These are phyloP conservation scores for Smutsia gigantea DNA, from an alignment of 2,797 vertebrate genomes.

Conservation along the genomic window DNA sequence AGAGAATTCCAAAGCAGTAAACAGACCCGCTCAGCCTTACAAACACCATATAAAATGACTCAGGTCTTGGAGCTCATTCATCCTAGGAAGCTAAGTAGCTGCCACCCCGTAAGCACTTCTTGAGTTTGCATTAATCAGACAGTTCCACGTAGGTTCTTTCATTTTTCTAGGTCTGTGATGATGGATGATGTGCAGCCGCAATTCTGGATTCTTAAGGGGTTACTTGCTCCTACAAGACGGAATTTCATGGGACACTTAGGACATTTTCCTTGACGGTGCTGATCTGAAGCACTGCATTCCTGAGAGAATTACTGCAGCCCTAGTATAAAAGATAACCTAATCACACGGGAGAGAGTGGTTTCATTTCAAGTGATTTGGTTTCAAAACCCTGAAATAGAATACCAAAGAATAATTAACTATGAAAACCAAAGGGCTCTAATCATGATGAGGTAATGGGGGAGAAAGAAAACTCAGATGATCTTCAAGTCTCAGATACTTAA, in stretches of 20 bases:
- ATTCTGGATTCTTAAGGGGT: slow-evolving; percentile 46
- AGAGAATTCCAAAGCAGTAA: slow-evolving; percentile 55
- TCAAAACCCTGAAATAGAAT: slow-evolving; percentile 60
- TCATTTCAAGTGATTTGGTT: slow-evolving; percentile 46
- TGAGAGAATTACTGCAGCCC: slow-evolving; percentile 25
- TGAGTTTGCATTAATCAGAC: background rate
- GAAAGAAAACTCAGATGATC: background rate
- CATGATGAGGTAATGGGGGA: slow-evolving; percentile 21
- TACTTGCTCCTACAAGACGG: background rate
- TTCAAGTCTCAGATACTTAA: background rate
- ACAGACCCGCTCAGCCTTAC: slow-evolving; percentile 46
- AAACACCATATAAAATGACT: slow-evolving; percentile 67
- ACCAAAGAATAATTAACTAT: slow-evolving; percentile 65
- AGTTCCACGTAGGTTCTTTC: background rate
- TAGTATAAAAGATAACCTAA: slow-evolving; percentile 54
- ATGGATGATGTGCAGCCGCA: background rate
- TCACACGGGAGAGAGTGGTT: slow-evolving; percentile 43
- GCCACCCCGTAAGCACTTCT: slow-evolving; percentile 39
- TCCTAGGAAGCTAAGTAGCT: background rate
- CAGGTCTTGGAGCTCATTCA: slow-evolving; percentile 61
- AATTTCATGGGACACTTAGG: slow-evolving; percentile 23
- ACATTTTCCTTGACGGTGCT: background rate
- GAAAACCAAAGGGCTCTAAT: slow-evolving; percentile 52
- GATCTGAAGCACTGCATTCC: background rate
- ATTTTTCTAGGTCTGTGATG: slow-evolving; percentile 39